Conservation (phyloP, 2,797 vertebrate species). For the Buceros bicornis region DNA sequence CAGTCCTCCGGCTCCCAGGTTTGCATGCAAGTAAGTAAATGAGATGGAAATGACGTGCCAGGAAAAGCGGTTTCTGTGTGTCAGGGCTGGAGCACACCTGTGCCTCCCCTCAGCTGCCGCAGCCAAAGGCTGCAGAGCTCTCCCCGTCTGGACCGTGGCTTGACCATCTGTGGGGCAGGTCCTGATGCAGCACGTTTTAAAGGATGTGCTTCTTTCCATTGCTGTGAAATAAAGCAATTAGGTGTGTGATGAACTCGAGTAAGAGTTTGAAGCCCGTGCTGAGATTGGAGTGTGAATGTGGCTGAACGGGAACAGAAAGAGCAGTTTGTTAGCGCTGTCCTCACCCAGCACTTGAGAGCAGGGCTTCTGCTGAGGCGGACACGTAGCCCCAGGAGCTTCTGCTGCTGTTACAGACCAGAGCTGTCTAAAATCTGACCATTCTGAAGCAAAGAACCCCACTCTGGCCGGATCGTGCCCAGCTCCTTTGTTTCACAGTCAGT, state of each 20-base stretch:
- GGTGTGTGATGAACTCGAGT: not conserved
- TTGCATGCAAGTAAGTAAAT: slow-evolving; percentile 85
- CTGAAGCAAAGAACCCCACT: not conserved
- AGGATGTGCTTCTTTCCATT: not conserved
- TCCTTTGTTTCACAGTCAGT: not conserved
- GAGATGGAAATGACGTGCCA: not conserved
- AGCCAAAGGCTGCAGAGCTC: not conserved
- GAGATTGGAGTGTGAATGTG: not conserved
- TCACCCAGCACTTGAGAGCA: not conserved
- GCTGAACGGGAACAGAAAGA: not conserved
- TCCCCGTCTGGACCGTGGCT: not conserved
- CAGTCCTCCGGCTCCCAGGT: slow-evolving; percentile 77
- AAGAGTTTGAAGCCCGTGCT: not conserved
- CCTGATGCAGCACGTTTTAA: not conserved
- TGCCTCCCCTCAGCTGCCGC: not conserved
- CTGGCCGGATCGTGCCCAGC: not conserved
- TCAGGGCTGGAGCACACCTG: not conserved
- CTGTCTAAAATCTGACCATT: not conserved
- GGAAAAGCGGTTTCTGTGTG: not conserved
- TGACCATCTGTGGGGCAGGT: not conserved
- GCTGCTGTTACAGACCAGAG: not conserved
- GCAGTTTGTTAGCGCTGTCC: not conserved
- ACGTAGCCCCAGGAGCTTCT: not conserved
- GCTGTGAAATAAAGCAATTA: not conserved
- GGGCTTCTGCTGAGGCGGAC: not conserved